Evolutionary conservation across 1,140 invertebrate genomes (phyloP), one percentile per base, ranked within the genome.

Genomic region (Tyrophagus putrescentiae): DNA sequence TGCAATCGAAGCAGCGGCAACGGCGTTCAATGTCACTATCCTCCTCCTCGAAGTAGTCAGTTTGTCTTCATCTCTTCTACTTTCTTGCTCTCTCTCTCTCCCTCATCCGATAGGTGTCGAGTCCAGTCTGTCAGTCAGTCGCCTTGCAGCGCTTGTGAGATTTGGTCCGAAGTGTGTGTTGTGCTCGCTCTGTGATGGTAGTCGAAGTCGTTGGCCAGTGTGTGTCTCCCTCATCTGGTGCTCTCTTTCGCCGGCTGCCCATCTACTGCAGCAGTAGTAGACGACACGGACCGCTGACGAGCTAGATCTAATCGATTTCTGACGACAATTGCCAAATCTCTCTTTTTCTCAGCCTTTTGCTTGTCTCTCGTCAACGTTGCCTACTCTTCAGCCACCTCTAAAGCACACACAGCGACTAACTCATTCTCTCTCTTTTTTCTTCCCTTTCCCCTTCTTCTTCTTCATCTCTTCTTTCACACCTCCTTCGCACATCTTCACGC

Each of bases 401-500:
- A 6, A 48, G 28, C 44, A 48, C 44, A 5, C 5, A 25, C 6
- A 54, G 29, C 44, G 9, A 21, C 13, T 4, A 13, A 27, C 31
- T 2, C 4, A 25, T 4, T 42, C 18, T 39, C 4, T 16, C 21
- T 9, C 29, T 11, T 29, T 16, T 56, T 36, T 36, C 16, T 13
- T 44, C 11, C 23, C 39, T 39, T 18, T 34, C 23, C 13, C 16
- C 16, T 27, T 1, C n/a, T 32, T 28, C 9, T n/a, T 13, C 48
- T 56, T 48, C 27, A 56, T 59, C 44, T 48, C 60, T 39, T 50
- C 62, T 33, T 54, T 57, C 59, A 62, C 64, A 59, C 65, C 67
- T 21, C 33, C 4, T 75, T 64, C n/a, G n/a, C n/a, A n/a, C n/a
- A n/a, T n/a, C n/a, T n/a, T n/a, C n/a, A n/a, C n/a, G n/a, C n/a